These are phyloP conservation scores for Lagopus leucura DNA, from an alignment of 2,113 vertebrate species.

Conservation along the genomic window DNA sequence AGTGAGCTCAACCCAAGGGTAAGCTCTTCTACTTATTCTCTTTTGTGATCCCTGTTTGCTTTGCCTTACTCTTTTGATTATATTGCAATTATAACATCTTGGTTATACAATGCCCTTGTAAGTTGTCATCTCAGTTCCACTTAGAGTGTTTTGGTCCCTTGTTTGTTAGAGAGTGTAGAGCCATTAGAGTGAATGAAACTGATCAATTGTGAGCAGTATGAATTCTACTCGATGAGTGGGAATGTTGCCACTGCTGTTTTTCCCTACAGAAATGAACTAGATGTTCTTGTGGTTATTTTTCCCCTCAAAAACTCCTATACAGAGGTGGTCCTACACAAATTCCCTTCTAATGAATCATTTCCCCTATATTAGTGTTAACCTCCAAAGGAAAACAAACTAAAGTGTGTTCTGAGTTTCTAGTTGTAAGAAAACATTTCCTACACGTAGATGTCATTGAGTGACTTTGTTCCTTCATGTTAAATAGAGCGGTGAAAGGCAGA, in stretches of 20 bases:
- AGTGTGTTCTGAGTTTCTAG: background rate
- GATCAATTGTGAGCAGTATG: background rate
- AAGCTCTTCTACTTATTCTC: too few species aligned
- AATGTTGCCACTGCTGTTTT: background rate
- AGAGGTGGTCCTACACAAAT: background rate
- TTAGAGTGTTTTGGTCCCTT: background rate
- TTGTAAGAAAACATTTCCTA: background rate
- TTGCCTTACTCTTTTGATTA: too few species aligned
- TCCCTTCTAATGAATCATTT: slow-evolving; percentile 2
- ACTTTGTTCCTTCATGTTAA: background rate
- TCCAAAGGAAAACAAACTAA: background rate
- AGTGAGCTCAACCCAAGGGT: too few species aligned
- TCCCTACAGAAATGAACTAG: background rate
- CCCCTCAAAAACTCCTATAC: background rate
- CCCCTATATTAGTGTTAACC: background rate
- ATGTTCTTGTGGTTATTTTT: background rate
- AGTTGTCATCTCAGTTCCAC: background rate
- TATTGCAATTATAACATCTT: too few species aligned
- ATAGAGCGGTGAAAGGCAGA: background rate
- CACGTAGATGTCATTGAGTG: background rate
- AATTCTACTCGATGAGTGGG: background rate
- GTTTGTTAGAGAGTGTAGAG: background rate
- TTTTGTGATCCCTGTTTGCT: too few species aligned
- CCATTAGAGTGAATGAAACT: background rate
- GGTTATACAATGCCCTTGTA: background rate